phyloP scores from a whole-genome alignment of 2,888 invertebrate genomes.

The Alcis repandata region DNA sequence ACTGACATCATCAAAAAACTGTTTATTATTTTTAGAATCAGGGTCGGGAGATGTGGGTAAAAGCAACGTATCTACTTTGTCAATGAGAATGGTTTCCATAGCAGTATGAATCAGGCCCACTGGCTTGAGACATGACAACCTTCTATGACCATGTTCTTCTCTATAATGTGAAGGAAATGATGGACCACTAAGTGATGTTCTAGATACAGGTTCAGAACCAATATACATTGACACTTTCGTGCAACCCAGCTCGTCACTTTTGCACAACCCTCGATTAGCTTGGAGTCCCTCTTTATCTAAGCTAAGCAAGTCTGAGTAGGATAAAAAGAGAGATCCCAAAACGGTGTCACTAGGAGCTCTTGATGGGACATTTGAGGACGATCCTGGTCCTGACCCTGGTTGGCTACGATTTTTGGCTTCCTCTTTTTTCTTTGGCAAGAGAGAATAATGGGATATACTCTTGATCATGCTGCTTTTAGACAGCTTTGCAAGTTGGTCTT shows the following conservation, averaged over 20 bases:
- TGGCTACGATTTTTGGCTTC: slow-evolving; percentile 70
- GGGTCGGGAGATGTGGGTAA: slow-evolving; percentile 74
- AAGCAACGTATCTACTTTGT: slow-evolving; percentile 80
- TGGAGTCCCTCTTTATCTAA: slow-evolving; percentile 70
- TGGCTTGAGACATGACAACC: slow-evolving; percentile 62
- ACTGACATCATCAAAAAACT: slow-evolving; percentile 78
- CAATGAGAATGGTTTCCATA: slow-evolving; percentile 86
- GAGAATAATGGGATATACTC: slow-evolving; percentile 79
- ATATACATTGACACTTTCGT: slow-evolving; percentile 79
- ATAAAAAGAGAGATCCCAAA: slow-evolving; percentile 83
- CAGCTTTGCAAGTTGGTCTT: slow-evolving; percentile 73
- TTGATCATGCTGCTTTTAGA: slow-evolving; percentile 81
- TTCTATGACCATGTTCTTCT: slow-evolving; percentile 66
- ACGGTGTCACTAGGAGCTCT: slow-evolving; percentile 82
- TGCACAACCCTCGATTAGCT: slow-evolving; percentile 64
- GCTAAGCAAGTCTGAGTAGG: slow-evolving; percentile 76
- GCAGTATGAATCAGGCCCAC: slow-evolving; percentile 83
- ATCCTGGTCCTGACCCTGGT: slow-evolving; percentile 75
- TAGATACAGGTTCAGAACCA: slow-evolving; percentile 79
- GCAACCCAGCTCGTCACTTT: slow-evolving; percentile 70
- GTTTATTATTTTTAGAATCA: slow-evolving; percentile 55
- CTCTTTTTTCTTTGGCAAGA: slow-evolving; percentile 76
- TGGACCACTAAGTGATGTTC: slow-evolving; percentile 73
- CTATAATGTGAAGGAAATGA: slow-evolving; percentile 59
- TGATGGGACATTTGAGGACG: slow-evolving; percentile 73